Conservation (phyloP, 2,797 vertebrate species). For the Alcedo atthis region DNA sequence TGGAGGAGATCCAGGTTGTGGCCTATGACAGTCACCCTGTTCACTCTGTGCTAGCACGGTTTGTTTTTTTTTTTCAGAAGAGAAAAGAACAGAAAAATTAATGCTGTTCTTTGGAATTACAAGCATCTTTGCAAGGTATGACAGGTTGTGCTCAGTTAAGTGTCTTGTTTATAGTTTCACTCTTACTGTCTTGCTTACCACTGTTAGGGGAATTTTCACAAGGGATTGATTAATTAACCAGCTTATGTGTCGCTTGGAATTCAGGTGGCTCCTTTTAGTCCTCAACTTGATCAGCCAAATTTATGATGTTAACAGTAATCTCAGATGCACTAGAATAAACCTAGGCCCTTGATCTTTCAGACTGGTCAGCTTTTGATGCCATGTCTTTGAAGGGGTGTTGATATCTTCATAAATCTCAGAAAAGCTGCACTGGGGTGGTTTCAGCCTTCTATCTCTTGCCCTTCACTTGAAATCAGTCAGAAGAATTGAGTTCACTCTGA, state of each 20-base stretch:
- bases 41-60: neutral
- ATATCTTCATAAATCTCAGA: slow-evolving; percentile 21
- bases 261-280: neutral
- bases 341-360: slow-evolving; percentile 17
- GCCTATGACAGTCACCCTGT: neutral
- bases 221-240: neutral
- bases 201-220: slow-evolving; percentile 14
- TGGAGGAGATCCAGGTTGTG: neutral
- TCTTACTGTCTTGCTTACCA: neutral
- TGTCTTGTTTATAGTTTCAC: neutral
- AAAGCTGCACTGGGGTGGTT: slow-evolving; percentile 3
- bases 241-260: neutral
- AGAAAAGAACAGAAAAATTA: neutral
- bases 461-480: neutral
- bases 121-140: neutral
- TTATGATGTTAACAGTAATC: slow-evolving; percentile 16
- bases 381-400: slow-evolving; percentile 36
- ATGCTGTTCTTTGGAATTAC: neutral
- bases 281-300: slow-evolving; percentile 1
- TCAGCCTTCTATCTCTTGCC: neutral
- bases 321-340: slow-evolving; percentile 8
- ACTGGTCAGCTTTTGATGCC: slow-evolving; percentile 9
- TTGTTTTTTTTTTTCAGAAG: neutral
- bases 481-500: neutral
- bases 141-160: neutral